phyloP scores from a whole-genome alignment of 2,888 invertebrate species.

The Muschampia plurimacula region DNA sequence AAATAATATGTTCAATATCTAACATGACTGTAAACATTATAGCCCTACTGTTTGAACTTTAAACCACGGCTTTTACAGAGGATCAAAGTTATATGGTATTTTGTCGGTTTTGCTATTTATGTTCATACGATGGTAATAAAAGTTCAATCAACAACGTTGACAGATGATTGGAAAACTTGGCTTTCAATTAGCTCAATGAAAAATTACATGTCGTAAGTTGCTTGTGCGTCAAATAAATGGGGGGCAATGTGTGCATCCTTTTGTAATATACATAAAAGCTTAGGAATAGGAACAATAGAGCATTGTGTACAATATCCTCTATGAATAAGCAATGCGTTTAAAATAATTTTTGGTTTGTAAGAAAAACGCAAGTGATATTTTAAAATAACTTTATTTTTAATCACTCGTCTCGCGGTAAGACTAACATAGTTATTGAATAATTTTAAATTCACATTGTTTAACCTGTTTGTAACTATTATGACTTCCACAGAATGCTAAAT shows the following conservation, averaged over 20 bases:
- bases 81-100: neutral
- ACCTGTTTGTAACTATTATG: no score
- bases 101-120: neutral
- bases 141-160: neutral
- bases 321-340: constrained; percentile 26
- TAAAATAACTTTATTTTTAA: neutral
- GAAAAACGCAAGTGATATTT: neutral
- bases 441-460: neutral
- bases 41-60: neutral
- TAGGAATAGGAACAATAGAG: constrained; percentile 24
- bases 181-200: neutral
- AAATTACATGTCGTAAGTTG: neutral
- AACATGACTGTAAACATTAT: neutral
- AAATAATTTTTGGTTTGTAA: neutral
- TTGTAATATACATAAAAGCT: constrained; percentile 4
- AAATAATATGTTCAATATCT: neutral
- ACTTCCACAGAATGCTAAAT: no score
- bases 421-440: neutral
- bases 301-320: constrained; percentile 28
- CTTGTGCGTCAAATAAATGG: neutral
- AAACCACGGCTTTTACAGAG: neutral
- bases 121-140: neutral
- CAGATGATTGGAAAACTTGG: neutral
- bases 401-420: neutral
- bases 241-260: neutral